Percentiles rank a stretch among this genome's conserved stretches.
Evolutionary conservation across 2,888 invertebrate genomes (phyloP).

Genomic region (Reticulitermes lucifugus): DNA sequence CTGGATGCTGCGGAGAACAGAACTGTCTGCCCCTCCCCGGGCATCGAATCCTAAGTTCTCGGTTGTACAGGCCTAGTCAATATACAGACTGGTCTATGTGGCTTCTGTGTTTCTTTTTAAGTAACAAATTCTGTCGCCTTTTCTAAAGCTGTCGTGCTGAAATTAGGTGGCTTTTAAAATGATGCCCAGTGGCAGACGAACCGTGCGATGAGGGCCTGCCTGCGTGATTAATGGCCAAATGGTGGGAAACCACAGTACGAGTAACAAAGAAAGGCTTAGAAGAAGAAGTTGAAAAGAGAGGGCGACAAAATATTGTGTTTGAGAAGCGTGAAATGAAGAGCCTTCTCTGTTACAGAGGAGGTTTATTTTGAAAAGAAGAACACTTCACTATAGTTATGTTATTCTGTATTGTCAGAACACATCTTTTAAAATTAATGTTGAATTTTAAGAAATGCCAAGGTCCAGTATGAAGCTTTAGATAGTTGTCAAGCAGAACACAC

Average conservation of each 20-base stretch:
- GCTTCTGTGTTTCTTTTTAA: too few relatives aligned
- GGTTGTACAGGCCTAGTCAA: too few relatives aligned
- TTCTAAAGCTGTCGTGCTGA: background rate
- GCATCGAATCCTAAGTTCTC: too few relatives aligned
- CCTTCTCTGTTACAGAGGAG: too few relatives aligned
- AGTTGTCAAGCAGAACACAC: too few relatives aligned
- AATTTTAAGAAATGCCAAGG: too few relatives aligned
- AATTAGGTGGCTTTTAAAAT: constrained; percentile 16
- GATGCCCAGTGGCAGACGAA: background rate
- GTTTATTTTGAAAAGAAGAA: background rate
- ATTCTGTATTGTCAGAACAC: background rate
- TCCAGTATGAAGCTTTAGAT: too few relatives aligned
- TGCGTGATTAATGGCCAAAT: constrained; percentile 6
- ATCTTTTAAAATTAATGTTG: background rate
- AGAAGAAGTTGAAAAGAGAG: background rate
- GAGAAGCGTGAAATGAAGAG: too few relatives aligned
- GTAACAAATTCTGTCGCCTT: background rate
- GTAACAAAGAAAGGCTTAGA: background rate
- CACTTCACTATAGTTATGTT: background rate
- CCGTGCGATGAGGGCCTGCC: background rate
- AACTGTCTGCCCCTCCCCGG: too few relatives aligned
- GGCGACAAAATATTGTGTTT: background rate
- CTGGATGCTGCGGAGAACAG: too few relatives aligned
- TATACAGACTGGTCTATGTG: too few relatives aligned
- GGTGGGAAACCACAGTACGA: constrained; percentile 4